Percentiles rank a stretch among this genome's conserved stretches.
Evolutionary conservation across 2,888 invertebrate genomes (phyloP).

Genomic region (Agrochola macilenta): DNA sequence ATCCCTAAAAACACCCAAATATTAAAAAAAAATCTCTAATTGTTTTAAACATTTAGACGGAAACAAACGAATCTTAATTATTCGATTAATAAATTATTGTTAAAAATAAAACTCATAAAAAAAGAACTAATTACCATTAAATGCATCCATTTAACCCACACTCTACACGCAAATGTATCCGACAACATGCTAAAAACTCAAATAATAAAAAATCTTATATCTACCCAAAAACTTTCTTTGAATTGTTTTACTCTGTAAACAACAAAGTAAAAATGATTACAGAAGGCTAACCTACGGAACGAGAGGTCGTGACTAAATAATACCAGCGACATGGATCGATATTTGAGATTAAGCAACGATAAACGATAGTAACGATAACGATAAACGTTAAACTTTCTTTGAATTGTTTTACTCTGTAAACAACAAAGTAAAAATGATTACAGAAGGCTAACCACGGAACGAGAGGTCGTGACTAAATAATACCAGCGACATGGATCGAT

Average conservation of each 20-base stretch:
- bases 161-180: neutral
- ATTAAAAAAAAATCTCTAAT: too few species aligned
- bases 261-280: neutral
- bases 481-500: neutral
- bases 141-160: neutral
- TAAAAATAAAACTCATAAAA: neutral
- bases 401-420: neutral
- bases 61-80: neutral
- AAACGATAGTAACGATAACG: too few species aligned
- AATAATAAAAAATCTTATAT: neutral
- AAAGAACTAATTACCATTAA: neutral
- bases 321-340: neutral
- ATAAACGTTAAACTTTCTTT: conserved; percentile 3
- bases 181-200: neutral
- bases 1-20: too few species aligned
- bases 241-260: neutral
- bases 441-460: conserved; percentile 7
- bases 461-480: too few species aligned
- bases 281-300: conserved; percentile 1
- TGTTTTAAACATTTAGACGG: too few species aligned
- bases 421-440: neutral
- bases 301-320: too few species aligned
- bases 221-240: neutral
- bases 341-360: too few species aligned
- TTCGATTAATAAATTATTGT: neutral